Conservation (phyloP, 2,113 vertebrate genomes). For the Archilochus colubris region DNA sequence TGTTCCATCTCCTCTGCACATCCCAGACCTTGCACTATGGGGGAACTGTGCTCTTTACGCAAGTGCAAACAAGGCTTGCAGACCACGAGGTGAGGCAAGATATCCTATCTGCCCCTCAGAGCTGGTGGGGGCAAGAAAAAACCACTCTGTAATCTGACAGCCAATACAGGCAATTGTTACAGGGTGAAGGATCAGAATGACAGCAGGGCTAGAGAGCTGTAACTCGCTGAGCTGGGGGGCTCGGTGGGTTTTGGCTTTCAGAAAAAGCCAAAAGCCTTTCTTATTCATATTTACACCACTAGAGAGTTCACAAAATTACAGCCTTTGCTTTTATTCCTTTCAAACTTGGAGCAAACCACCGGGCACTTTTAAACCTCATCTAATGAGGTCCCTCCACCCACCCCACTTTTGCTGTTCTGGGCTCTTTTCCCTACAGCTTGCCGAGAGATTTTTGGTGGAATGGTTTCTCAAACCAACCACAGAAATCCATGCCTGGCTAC, state of each 20-base stretch:
- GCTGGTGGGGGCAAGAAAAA: neutral
- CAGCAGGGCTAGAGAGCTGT: neutral
- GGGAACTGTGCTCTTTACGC: neutral
- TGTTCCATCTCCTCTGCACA: neutral
- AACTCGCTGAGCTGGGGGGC: neutral
- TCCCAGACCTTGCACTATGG: slow-evolving; percentile 33
- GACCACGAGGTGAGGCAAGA: neutral
- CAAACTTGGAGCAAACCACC: neutral
- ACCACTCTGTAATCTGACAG: neutral
- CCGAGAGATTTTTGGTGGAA: neutral
- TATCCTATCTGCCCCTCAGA: neutral
- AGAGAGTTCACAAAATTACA: neutral
- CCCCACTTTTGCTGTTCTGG: neutral
- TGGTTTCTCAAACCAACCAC: neutral
- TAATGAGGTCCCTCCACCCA: accelerated
- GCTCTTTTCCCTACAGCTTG: neutral
- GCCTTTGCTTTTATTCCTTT: neutral
- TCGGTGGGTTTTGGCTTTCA: accelerated
- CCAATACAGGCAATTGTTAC: neutral
- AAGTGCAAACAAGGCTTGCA: slow-evolving; percentile 27
- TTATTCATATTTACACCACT: neutral
- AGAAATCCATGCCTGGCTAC: neutral
- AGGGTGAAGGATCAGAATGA: neutral
- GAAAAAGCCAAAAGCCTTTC: neutral
- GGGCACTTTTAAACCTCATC: neutral